These are phyloP conservation scores for Microctonus brassicae DNA, from an alignment of 2,888 invertebrate genomes.

Conservation along the genomic window DNA sequence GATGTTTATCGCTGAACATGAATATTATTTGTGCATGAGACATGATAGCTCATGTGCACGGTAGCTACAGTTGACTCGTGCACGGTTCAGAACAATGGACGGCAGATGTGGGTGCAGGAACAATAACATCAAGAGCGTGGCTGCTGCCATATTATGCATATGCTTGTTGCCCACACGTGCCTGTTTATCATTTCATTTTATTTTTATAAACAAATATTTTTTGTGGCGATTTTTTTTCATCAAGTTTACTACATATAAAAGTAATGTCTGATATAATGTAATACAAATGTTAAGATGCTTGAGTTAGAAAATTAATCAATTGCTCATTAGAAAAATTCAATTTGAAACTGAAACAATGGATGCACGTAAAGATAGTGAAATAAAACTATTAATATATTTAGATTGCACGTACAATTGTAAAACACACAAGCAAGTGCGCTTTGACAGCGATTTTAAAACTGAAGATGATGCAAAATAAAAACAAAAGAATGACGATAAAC, in stretches of 20 bases:
- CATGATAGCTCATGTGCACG: slow-evolving; percentile 29
- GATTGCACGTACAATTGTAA: no score
- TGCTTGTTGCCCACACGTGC: slow-evolving; percentile 20
- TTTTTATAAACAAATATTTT: background rate
- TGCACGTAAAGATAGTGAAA: slow-evolving; percentile 5
- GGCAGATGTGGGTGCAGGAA: slow-evolving; percentile 35
- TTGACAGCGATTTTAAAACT: no score
- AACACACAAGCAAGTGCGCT: no score
- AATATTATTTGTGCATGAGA: slow-evolving; percentile 53
- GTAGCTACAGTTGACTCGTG: slow-evolving; percentile 35
- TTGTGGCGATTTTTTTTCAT: background rate
- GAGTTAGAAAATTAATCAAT: slow-evolving; percentile 50
- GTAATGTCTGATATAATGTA: slow-evolving; percentile 15
- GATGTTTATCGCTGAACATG: slow-evolving; percentile 52
- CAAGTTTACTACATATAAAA: background rate
- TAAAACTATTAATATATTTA: slow-evolving; percentile 23
- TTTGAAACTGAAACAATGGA: slow-evolving; percentile 67
- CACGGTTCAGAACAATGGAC: slow-evolving; percentile 54
- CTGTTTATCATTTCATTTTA: slow-evolving; percentile 25
- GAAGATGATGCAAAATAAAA: no score
- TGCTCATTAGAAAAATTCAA: slow-evolving; percentile 62
- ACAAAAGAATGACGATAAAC: no score
- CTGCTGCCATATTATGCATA: background rate
- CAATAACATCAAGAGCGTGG: slow-evolving; percentile 43
- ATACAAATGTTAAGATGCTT: slow-evolving; percentile 35